Evolutionary conservation across 2,888 invertebrate genomes (phyloP).

Genomic region (Pyrocoelia pectoralis): DNA sequence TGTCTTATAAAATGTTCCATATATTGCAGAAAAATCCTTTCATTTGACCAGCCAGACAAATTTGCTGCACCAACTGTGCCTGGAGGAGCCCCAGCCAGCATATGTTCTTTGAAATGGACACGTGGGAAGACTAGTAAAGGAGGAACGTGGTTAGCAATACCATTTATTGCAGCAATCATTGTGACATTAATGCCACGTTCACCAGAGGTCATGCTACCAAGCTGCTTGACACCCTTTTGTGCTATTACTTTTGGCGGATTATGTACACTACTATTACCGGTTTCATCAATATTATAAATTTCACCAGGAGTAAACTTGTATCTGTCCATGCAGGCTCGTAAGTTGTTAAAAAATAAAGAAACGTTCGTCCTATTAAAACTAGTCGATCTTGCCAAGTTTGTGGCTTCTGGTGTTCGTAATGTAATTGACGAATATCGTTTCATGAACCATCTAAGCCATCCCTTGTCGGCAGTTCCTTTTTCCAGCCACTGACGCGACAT

Average conservation of each 20-base stretch:
- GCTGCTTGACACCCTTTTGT: neutral
- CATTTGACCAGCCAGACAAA: slow-evolving; percentile 38
- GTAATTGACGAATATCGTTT: neutral
- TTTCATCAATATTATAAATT: slow-evolving; percentile 12
- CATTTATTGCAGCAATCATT: neutral
- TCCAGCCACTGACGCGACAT: no score
- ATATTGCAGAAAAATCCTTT: slow-evolving; percentile 36
- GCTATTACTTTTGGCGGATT: neutral
- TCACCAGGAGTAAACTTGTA: neutral
- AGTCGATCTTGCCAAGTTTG: neutral
- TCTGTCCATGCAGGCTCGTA: neutral
- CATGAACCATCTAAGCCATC: neutral
- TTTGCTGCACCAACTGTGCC: slow-evolving; percentile 29
- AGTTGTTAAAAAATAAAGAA: neutral
- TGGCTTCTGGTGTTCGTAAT: slow-evolving; percentile 1
- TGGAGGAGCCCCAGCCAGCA: neutral
- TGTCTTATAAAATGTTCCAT: slow-evolving; percentile 46
- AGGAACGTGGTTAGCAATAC: neutral
- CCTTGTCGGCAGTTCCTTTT: no score
- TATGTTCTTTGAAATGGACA: slow-evolving; percentile 6
- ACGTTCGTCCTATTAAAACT: neutral
- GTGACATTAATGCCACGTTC: neutral
- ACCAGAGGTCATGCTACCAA: neutral
- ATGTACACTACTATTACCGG: neutral
- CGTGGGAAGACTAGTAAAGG: neutral